Percentiles rank a stretch among this genome's conserved stretches.
Conservation (phyloP, 2,888 invertebrate genomes). For the Chironomus riparius region DNA sequence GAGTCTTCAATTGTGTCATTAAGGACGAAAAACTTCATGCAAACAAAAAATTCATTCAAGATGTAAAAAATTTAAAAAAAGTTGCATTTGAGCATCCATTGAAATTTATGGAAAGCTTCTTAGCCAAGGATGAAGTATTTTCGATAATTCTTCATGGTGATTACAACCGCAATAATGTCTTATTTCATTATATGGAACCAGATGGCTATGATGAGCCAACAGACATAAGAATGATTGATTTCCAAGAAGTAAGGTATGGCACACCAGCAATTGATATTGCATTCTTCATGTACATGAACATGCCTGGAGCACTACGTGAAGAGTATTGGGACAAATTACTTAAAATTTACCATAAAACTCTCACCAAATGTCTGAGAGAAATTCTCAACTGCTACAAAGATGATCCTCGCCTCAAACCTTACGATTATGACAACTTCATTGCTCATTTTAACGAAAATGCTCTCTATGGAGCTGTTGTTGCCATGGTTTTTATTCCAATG, state of each 20-base stretch:
- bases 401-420: slow-evolving; percentile 28
- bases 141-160: slow-evolving; percentile 39
- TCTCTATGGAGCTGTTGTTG: slow-evolving; percentile 38
- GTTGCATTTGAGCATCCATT: slow-evolving; percentile 35
- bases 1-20: slow-evolving; percentile 37
- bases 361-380: slow-evolving; percentile 33
- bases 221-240: slow-evolving; percentile 38
- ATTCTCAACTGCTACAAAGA: slow-evolving; percentile 32
- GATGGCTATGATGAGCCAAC: slow-evolving; percentile 29
- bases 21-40: slow-evolving; percentile 17
- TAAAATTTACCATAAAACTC: slow-evolving; percentile 34
- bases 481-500: slow-evolving; percentile 38
- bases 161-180: slow-evolving; percentile 40
- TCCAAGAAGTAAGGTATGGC: slow-evolving; percentile 39
- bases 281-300: slow-evolving; percentile 40
- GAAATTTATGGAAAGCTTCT: slow-evolving; percentile 35
- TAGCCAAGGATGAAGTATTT: slow-evolving; percentile 34
- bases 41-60: slow-evolving; percentile 29
- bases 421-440: slow-evolving; percentile 34
- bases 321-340: slow-evolving; percentile 34
- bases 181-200: slow-evolving; percentile 35
- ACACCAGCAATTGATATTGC: slow-evolving; percentile 37
- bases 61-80: slow-evolving; percentile 32
- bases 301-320: slow-evolving; percentile 31
- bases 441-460: slow-evolving; percentile 38